Evolutionary conservation across 2,113 vertebrate genomes (phyloP).

Genomic region (Alligator sinensis): DNA sequence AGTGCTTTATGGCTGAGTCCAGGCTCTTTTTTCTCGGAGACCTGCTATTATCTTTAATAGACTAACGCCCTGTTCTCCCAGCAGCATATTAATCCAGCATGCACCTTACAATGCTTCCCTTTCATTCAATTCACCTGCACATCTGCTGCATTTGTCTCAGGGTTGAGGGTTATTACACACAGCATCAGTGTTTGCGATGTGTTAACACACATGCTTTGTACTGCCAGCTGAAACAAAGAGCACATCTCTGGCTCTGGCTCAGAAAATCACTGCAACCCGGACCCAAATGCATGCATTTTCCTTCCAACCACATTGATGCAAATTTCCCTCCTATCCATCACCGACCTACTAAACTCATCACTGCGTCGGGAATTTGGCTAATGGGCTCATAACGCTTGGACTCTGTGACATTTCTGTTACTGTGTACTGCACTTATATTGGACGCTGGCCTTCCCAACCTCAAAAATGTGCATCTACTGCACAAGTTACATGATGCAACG

Average conservation of each 20-base stretch:
- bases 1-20: neutral
- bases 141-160: neutral
- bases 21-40: neutral
- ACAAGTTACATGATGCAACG: too few relatives aligned
- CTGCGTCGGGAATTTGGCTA: conserved; percentile 21
- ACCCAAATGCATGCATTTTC: neutral
- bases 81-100: neutral
- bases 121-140: neutral
- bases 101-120: neutral
- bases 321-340: neutral
- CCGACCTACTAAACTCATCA: neutral
- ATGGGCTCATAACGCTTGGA: conserved; percentile 8
- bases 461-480: neutral
- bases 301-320: neutral
- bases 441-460: conserved; percentile 20
- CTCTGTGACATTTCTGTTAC: conserved; percentile 16
- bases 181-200: neutral
- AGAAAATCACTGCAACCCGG: conserved; percentile 23
- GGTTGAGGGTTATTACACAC: neutral
- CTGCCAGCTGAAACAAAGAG: neutral
- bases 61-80: neutral
- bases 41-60: neutral
- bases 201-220: neutral
- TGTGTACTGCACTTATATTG: conserved; percentile 37
- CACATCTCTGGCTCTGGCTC: conserved; percentile 8